Evolutionary conservation across 2,797 vertebrate species (phyloP).

Genomic region (Xenops minutus): DNA sequence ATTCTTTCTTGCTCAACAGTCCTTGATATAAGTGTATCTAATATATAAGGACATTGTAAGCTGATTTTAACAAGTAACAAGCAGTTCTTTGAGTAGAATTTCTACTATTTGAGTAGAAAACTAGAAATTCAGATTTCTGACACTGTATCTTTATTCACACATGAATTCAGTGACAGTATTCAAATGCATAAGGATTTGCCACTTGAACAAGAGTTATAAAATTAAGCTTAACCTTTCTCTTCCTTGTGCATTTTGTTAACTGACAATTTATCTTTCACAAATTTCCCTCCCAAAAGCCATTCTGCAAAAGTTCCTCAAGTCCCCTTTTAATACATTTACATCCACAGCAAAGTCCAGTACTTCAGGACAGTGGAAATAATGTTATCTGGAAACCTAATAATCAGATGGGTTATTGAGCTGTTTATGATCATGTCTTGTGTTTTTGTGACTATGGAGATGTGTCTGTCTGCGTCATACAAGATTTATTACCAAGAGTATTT

Average conservation of each 20-base stretch:
- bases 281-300: not conserved
- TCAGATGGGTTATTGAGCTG: not conserved
- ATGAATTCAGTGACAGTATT: not conserved
- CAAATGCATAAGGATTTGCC: not conserved
- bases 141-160: not conserved
- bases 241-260: not conserved
- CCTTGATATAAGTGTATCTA: not conserved
- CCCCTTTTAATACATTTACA: not conserved
- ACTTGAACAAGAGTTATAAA: not conserved
- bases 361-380: not conserved
- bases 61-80: not conserved
- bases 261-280: not conserved
- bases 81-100: not conserved
- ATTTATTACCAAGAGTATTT: not conserved
- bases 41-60: not conserved
- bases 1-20: not conserved
- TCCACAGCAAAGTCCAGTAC: not conserved
- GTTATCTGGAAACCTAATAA: not conserved
- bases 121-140: not conserved
- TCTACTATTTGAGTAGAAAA: not conserved
- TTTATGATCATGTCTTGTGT: not conserved
- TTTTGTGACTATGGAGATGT: not conserved
- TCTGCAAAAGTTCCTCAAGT: not conserved
- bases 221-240: not conserved
- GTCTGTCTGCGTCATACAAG: not conserved